phyloP scores from a whole-genome alignment of 2,797 vertebrate genomes.

The Diplodus sargus region DNA sequence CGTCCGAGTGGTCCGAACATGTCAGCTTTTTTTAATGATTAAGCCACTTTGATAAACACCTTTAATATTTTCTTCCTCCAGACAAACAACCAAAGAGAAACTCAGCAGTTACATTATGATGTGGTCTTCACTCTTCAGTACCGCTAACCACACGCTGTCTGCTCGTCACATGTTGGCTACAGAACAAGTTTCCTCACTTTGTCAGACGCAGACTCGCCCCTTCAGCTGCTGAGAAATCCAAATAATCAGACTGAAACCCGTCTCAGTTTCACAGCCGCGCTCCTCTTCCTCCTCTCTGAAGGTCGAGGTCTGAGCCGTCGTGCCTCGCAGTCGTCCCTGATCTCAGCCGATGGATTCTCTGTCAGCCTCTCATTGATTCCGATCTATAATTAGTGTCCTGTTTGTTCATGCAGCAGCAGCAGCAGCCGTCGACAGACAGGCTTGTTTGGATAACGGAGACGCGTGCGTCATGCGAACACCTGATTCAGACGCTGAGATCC shows the following conservation, averaged over 20 bases:
- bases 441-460: conserved; percentile 45
- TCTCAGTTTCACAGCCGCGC: neutral
- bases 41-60: no score
- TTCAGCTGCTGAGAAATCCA: neutral
- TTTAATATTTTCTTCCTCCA: no score
- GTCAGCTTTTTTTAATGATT: no score
- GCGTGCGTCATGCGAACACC: neutral
- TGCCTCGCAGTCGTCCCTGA: neutral
- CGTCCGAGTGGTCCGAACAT: no score
- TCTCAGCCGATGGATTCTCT: conserved; percentile 32
- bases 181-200: neutral
- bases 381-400: conserved; percentile 55
- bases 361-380: conserved; percentile 41
- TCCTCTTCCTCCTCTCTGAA: conserved; percentile 19
- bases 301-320: conserved; percentile 18
- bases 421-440: conserved; percentile 4
- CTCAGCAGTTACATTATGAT: neutral
- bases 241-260: neutral
- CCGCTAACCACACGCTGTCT: no score
- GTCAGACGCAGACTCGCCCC: neutral
- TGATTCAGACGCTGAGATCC: conserved; percentile 1
- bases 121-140: neutral
- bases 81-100: no score
- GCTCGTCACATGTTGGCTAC: neutral
- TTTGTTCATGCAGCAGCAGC: conserved; percentile 20